Conservation (phyloP, 2,888 invertebrate genomes). For the Dilophus febrilis region DNA sequence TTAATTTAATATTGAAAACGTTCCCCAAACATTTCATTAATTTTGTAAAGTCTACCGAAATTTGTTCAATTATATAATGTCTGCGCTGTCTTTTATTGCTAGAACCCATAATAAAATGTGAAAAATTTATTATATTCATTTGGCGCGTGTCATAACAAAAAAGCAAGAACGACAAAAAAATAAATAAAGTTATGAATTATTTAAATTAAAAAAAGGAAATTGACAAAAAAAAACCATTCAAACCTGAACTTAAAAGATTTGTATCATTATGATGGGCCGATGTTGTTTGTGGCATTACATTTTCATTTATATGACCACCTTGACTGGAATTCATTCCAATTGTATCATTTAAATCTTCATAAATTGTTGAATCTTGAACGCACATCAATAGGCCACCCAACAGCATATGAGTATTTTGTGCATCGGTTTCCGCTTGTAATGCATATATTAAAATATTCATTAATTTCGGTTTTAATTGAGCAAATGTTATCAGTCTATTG, state of each 20-base stretch:
- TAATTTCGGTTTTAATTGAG: constrained; percentile 53
- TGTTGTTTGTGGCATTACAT: constrained; percentile 34
- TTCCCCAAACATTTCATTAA: no score
- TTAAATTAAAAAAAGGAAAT: no score
- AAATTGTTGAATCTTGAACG: constrained; percentile 62
- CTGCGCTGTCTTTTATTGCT: no score
- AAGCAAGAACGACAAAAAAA: no score
- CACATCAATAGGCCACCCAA: constrained; percentile 60
- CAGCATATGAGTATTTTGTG: constrained; percentile 74
- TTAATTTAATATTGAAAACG: no score
- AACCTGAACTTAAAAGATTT: constrained; percentile 56
- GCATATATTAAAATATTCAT: constrained; percentile 71
- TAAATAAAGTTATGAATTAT: not conserved
- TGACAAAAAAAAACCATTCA: no score
- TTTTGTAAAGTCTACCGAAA: no score
- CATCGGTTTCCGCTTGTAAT: constrained; percentile 67
- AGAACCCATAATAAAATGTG: no score
- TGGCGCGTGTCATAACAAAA: no score
- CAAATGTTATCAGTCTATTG: constrained; percentile 36
- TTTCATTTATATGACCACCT: constrained; percentile 36
- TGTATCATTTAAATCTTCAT: constrained; percentile 37
- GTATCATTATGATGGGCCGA: constrained; percentile 22
- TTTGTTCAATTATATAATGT: no score
- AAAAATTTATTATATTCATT: no score
- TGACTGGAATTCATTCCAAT: no score